Percentiles rank a stretch among this genome's conserved stretches.
These are phyloP conservation scores for Solenopsis invicta DNA, from an alignment of 1,140 invertebrate genomes.

Conservation along the genomic window DNA sequence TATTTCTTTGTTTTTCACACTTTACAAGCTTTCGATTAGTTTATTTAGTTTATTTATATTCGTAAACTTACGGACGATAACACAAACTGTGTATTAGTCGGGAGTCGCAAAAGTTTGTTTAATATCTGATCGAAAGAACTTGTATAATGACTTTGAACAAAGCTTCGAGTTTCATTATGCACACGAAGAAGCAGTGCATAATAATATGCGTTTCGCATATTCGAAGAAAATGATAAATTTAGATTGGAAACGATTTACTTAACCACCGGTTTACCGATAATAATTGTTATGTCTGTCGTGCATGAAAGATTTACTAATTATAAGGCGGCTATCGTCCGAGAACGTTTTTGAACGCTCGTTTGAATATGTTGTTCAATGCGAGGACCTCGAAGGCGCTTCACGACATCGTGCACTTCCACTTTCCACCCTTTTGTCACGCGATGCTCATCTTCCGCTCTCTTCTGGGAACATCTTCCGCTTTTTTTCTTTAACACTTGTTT, in stretches of 20 bases:
- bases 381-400: constrained; percentile 19
- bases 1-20: background rate
- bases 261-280: constrained; percentile 17
- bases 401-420: constrained; percentile 54
- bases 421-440: constrained; percentile 67
- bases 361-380: constrained; percentile 25
- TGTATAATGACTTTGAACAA: constrained; percentile 12
- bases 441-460: constrained; percentile 10
- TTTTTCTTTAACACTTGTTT: constrained; percentile 3
- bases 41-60: constrained; percentile 27
- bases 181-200: constrained; percentile 15
- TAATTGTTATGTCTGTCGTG: constrained; percentile 29
- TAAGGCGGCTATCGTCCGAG: constrained; percentile 1
- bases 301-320: constrained; percentile 34
- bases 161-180: constrained; percentile 26
- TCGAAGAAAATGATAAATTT: constrained; percentile 27
- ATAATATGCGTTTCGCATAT: background rate
- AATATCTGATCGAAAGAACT: constrained; percentile 36
- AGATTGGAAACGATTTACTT: constrained; percentile 35
- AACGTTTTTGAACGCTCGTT: constrained; percentile 37
- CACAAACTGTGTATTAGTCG: background rate
- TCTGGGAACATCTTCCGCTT: constrained; percentile 13
- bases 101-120: constrained; percentile 18
- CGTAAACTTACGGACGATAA: background rate
- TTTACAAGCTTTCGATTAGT: background rate